Conservation (phyloP, 2,113 vertebrate genomes). For the Lucifuga dentata region DNA sequence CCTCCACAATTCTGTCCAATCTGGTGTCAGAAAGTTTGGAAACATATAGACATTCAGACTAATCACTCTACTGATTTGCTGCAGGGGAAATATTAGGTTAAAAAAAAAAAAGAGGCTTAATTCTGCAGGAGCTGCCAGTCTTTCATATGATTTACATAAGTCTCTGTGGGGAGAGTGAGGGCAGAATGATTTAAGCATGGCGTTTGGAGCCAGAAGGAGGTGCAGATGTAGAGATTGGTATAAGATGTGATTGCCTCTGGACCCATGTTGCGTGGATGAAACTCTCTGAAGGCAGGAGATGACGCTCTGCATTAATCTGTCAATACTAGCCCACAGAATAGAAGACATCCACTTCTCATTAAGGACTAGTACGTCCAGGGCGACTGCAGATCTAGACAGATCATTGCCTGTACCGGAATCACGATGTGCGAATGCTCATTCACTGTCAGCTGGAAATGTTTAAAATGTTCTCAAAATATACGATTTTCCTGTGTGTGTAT, state of each 20-base stretch:
- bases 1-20: slow-evolving; percentile 19
- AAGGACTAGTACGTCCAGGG: slow-evolving; percentile 37
- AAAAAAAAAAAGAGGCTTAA: slow-evolving; percentile 45
- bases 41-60: slow-evolving; percentile 7
- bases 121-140: slow-evolving; percentile 47
- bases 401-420: background rate
- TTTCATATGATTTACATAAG: slow-evolving; percentile 65
- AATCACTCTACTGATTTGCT: slow-evolving; percentile 32
- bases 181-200: slow-evolving; percentile 66
- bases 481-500: background rate
- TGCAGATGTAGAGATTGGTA: slow-evolving; percentile 51
- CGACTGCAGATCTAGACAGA: slow-evolving; percentile 4
- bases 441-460: slow-evolving; percentile 16
- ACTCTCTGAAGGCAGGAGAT: slow-evolving; percentile 48
- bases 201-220: slow-evolving; percentile 60
- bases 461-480: slow-evolving; percentile 6
- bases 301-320: slow-evolving; percentile 64
- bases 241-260: slow-evolving; percentile 68
- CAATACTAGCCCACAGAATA: slow-evolving; percentile 52
- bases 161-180: slow-evolving; percentile 52
- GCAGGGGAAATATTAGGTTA: background rate
- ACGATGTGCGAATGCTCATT: slow-evolving; percentile 4
- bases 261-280: slow-evolving; percentile 51
- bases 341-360: slow-evolving; percentile 56
- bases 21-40: slow-evolving; percentile 21